Evolutionary conservation across 2,888 invertebrate species (phyloP), one percentile per base, ranked within the genome.

Genomic region (Aethes cnicana): DNA sequence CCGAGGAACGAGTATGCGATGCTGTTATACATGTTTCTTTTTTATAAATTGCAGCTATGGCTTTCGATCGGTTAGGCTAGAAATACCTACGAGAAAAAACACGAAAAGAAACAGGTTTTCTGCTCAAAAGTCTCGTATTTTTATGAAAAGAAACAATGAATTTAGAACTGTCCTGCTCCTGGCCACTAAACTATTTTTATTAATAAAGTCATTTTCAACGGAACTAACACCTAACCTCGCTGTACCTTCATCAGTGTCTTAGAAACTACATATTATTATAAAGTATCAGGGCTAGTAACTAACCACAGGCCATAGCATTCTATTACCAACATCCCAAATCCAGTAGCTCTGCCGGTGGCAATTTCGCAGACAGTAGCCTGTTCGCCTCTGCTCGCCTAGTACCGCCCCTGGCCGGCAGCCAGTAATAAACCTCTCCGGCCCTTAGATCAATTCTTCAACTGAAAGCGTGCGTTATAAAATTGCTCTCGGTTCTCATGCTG

Each of bases 351-450:
- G 48, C 53, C 57, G 20, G 32, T 44, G 39, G 39, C 59, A 50
- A 54, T 59, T 52, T 52, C 55, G 56, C 56, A 64, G 62, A 62
- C 73, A 50, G 77, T 66, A 76, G 77, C 74, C 63, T 35, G 37
- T 23, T 25, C 43, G 26, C 62, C 63, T 59, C 57, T 69, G 69
- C 52, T 54, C 55, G 58, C 72, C 74, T 67, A 59, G 72, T 73
- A 62, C 66, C 66, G 73, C 78, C 77, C 57, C 64, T 58, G 59
- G 74, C 72, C 58, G 32, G 6, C 8, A 37, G 55, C 61, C 58
- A 63, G 57, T 54, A 63, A 59, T 49, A 44, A 43, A 39, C 52
- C 44, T 26, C 44, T 16, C 41, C 35, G 23, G 37, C 35, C 30
- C 26, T 47, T 42, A 35, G 28, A 44, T 33, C 58, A 54, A 58